phyloP scores from a whole-genome alignment of 64 coral and sea anemone genomes.

The Pachyseris speciosa region DNA sequence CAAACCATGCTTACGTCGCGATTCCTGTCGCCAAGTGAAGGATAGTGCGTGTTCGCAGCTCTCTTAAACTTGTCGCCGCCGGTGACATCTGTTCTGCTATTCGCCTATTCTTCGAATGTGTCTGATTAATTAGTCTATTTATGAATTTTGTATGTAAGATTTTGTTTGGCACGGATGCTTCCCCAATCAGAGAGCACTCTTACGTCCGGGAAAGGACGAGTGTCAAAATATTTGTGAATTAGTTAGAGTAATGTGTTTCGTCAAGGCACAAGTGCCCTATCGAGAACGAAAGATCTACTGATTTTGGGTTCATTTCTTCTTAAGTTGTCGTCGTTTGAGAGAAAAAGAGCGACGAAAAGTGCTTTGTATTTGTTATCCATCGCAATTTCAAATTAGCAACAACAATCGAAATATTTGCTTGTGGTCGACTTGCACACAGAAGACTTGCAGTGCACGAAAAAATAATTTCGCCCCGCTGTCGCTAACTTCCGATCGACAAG shows the following conservation, averaged over 20 bases:
- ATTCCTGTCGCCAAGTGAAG: constrained; percentile 40
- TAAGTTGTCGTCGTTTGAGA: background rate
- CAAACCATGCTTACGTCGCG: background rate
- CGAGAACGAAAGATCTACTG: background rate
- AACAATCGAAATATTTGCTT: constrained; percentile 13
- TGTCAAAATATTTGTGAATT: background rate
- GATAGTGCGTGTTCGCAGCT: background rate
- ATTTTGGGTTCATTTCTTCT: background rate
- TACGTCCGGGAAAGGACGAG: background rate
- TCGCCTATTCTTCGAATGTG: constrained; percentile 20
- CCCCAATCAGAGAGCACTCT: background rate
- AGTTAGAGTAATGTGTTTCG: background rate
- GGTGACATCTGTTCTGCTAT: constrained; percentile 3
- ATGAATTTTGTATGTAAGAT: constrained; percentile 55
- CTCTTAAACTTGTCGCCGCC: background rate
- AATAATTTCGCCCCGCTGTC: background rate
- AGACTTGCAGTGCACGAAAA: background rate
- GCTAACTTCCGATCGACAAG: background rate
- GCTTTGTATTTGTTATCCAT: background rate
- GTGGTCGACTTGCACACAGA: background rate
- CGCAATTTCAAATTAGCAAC: constrained; percentile 33
- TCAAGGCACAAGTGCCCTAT: background rate
- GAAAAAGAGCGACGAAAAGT: background rate
- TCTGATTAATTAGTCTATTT: constrained; percentile 70
- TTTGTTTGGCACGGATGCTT: constrained; percentile 18